Percentiles rank a stretch among this genome's conserved stretches.
Evolutionary conservation across 2,888 invertebrate species (phyloP).

Genomic region (Aelia acuminata): DNA sequence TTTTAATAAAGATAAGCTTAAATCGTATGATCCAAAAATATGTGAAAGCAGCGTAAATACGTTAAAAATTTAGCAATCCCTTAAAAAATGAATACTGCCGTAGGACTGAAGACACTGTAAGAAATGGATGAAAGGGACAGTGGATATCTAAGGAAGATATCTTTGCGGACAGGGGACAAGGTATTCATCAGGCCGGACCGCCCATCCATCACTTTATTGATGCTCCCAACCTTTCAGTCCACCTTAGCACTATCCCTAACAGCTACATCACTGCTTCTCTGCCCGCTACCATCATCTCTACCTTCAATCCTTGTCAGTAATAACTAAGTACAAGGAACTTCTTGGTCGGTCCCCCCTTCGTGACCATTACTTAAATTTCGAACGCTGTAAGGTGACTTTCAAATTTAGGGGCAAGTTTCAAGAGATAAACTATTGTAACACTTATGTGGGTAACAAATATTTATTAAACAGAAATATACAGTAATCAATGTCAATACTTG

Average conservation of each 20-base stretch:
- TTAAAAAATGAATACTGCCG: neutral
- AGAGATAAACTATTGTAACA: too few relatives aligned
- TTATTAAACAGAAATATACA: too few relatives aligned
- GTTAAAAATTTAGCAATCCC: neutral
- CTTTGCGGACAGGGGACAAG: neutral
- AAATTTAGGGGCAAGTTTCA: too few relatives aligned
- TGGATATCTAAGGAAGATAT: conserved; percentile 3
- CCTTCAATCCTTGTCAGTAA: neutral
- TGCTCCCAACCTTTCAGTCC: neutral
- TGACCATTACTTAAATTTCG: too few relatives aligned
- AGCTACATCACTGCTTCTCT: neutral
- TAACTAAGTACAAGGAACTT: neutral
- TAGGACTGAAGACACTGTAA: neutral
- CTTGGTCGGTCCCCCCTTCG: too few relatives aligned
- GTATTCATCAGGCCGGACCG: neutral
- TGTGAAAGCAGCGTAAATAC: too few relatives aligned
- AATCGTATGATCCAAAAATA: too few relatives aligned
- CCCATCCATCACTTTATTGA: conserved; percentile 31
- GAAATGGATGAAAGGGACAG: neutral
- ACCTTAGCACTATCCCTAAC: conserved; percentile 16
- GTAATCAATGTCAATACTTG: too few relatives aligned
- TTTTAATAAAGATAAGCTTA: too few relatives aligned
- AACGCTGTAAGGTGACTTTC: too few relatives aligned
- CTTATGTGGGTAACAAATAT: too few relatives aligned
- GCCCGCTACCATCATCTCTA: neutral